phyloP scores from a whole-genome alignment of 2,113 vertebrate species.

The Nothobranchius kuhntae region DNA sequence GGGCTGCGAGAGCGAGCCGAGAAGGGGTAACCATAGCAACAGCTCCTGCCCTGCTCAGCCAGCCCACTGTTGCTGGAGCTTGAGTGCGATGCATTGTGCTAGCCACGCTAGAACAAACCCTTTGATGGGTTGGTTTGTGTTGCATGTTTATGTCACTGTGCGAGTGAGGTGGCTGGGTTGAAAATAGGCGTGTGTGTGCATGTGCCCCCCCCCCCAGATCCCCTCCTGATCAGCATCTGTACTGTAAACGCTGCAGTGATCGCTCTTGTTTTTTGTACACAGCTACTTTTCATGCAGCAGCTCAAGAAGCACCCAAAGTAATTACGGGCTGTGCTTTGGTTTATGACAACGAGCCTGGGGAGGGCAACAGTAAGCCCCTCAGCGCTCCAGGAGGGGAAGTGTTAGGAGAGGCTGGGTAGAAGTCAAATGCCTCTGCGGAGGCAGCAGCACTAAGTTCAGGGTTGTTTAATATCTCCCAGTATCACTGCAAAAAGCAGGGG shows the following conservation, averaged over 20 bases:
- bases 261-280: constrained; percentile 30
- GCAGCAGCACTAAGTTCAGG: constrained; percentile 55
- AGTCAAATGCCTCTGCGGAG: constrained; percentile 49
- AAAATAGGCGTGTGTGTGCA: constrained; percentile 49
- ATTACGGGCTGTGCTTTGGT: constrained; percentile 47
- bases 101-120: constrained; percentile 64
- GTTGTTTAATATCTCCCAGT: constrained; percentile 76
- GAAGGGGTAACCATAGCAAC: constrained; percentile 83
- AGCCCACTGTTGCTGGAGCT: constrained; percentile 58
- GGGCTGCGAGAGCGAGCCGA: constrained; percentile 75
- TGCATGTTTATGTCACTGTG: neutral
- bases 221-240: constrained; percentile 43
- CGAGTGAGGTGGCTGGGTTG: constrained; percentile 1
- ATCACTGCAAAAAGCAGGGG: constrained; percentile 55
- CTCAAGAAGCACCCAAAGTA: constrained; percentile 34
- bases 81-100: constrained; percentile 62
- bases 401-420: constrained; percentile 19
- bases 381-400: constrained; percentile 50
- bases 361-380: constrained; percentile 40
- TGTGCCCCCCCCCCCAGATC: constrained; percentile 26
- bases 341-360: constrained; percentile 47
- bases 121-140: constrained; percentile 38
- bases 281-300: constrained; percentile 35
- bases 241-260: constrained; percentile 39
- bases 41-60: constrained; percentile 79